phyloP scores from a whole-genome alignment of 2,797 vertebrate genomes.

The Salarias fasciatus region DNA sequence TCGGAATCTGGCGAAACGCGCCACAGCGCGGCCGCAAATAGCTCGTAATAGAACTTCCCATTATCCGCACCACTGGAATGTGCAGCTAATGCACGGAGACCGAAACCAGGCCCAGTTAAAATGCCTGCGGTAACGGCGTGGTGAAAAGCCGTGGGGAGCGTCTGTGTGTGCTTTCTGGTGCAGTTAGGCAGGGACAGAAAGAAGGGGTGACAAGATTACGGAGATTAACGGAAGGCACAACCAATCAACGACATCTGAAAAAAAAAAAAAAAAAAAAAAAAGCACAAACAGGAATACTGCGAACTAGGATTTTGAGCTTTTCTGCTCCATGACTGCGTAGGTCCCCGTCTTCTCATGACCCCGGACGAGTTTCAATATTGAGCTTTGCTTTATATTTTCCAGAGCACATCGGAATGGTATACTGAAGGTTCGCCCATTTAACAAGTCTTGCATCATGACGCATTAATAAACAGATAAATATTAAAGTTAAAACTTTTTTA shows the following conservation, averaged over 20 bases:
- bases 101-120: slow-evolving; percentile 73
- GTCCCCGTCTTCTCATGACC: slow-evolving; percentile 13
- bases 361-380: slow-evolving; percentile 1
- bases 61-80: slow-evolving; percentile 78
- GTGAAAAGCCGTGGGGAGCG: slow-evolving; percentile 61
- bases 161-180: slow-evolving; percentile 62
- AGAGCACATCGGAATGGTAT: background rate
- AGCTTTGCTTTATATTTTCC: slow-evolving; percentile 8
- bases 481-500: slow-evolving; percentile 5
- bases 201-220: slow-evolving; percentile 48
- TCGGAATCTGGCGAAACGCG: slow-evolving; percentile 74
- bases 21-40: slow-evolving; percentile 76
- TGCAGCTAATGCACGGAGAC: slow-evolving; percentile 75
- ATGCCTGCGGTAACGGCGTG: slow-evolving; percentile 75
- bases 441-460: background rate
- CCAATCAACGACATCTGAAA: slow-evolving; percentile 33
- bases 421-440: background rate
- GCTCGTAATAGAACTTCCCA: slow-evolving; percentile 75
- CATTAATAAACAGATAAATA: slow-evolving; percentile 6
- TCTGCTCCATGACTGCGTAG: slow-evolving; percentile 2
- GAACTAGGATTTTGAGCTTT: slow-evolving; percentile 5
- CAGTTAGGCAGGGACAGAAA: slow-evolving; percentile 58
- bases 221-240: slow-evolving; percentile 37
- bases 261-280: no score
- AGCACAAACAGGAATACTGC: slow-evolving; percentile 7